Conservation (phyloP, 2,113 vertebrate species). For the Paratilapia polleni region DNA sequence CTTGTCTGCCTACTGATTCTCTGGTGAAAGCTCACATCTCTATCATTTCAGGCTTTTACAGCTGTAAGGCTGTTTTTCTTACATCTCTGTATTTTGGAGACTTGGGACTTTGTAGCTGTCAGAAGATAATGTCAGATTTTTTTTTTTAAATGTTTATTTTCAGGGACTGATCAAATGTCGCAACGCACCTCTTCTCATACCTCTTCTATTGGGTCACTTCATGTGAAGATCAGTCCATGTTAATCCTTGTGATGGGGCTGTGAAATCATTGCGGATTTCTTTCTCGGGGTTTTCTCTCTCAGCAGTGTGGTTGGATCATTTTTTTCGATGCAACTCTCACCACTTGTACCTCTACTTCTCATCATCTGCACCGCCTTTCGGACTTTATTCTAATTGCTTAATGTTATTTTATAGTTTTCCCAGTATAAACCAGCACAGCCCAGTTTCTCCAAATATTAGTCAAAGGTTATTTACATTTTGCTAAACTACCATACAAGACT, state of each 20-base stretch:
- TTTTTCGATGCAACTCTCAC: constrained; percentile 7
- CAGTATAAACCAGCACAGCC: not conserved
- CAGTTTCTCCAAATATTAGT: not conserved
- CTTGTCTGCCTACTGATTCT: not conserved
- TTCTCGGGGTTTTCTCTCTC: not conserved
- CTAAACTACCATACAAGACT: not conserved
- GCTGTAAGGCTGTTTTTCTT: not conserved
- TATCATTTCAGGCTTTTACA: not conserved
- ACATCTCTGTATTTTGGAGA: not conserved
- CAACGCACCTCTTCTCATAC: not conserved
- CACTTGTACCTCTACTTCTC: not conserved
- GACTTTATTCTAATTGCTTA: not conserved
- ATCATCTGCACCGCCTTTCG: not conserved
- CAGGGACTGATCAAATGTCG: not conserved
- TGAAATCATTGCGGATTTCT: not conserved
- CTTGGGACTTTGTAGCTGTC: not conserved
- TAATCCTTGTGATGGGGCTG: not conserved
- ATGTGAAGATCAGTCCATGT: not conserved
- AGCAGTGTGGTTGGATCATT: constrained; percentile 14
- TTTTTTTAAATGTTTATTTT: not conserved
- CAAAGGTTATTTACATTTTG: not conserved
- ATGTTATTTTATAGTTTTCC: not conserved
- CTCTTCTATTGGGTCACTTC: not conserved
- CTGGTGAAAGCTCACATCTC: not conserved
- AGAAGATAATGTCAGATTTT: not conserved